phyloP scores from a whole-genome alignment of 2,888 invertebrate genomes.

The Tethea ocularis region DNA sequence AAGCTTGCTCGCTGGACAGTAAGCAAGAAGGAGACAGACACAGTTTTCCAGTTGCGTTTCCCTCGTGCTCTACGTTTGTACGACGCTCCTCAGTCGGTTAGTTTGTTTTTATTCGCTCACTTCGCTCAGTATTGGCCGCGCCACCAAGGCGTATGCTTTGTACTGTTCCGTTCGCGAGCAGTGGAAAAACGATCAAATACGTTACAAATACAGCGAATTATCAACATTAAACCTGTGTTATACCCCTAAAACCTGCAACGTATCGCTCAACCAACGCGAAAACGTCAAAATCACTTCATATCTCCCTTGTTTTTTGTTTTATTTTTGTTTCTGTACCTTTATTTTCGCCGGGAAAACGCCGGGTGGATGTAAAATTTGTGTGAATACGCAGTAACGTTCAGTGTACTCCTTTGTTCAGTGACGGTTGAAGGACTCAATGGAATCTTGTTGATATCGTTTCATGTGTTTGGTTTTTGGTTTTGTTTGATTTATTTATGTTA shows the following conservation, averaged over 20 bases:
- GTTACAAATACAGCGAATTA: conserved; percentile 42
- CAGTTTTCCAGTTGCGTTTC: conserved; percentile 65
- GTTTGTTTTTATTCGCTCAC: conserved; percentile 61
- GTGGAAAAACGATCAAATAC: conserved; percentile 50
- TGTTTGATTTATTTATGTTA: conserved; percentile 47
- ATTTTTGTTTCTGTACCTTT: conserved; percentile 50
- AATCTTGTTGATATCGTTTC: conserved; percentile 38
- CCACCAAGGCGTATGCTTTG: conserved; percentile 57
- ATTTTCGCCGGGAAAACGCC: conserved; percentile 75
- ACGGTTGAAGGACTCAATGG: conserved; percentile 44
- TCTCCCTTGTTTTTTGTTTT: conserved; percentile 37
- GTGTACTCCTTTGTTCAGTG: conserved; percentile 57
- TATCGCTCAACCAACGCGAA: conserved; percentile 26
- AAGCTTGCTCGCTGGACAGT: conserved; percentile 27
- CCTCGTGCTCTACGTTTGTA: conserved; percentile 28
- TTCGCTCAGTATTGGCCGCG: conserved; percentile 68
- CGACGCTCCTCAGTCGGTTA: conserved; percentile 45
- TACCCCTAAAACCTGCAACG: conserved; percentile 31
- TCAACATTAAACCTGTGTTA: conserved; percentile 47
- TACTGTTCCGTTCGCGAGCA: conserved; percentile 44
- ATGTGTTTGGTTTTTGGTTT: conserved; percentile 48
- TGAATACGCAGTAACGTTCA: conserved; percentile 47
- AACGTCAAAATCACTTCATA: conserved; percentile 23
- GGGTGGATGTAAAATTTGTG: conserved; percentile 53
- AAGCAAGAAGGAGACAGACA: conserved; percentile 50